Evolutionary conservation across 37 sponge, comb jelly and placozoan species (phyloP).

Genomic region (Diacarnus erythraeanus): DNA sequence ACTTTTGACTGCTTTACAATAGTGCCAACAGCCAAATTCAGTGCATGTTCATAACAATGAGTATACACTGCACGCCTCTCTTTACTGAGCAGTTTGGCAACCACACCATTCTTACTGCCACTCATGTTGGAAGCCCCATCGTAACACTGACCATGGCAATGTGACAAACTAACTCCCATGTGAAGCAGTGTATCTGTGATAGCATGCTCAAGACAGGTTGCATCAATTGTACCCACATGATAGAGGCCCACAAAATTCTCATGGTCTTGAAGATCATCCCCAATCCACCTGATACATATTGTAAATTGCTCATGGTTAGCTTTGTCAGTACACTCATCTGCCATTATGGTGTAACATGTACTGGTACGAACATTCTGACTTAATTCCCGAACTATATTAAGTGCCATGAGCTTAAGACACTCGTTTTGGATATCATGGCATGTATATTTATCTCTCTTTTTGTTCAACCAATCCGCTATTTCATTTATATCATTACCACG

Average conservation of each 20-base stretch:
- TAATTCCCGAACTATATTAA: constrained; percentile 57
- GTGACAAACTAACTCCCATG: constrained; percentile 15
- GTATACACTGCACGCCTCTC: constrained; percentile 63
- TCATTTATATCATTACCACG: constrained; percentile 51
- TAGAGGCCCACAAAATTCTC: constrained; percentile 80
- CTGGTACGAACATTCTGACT: constrained; percentile 29
- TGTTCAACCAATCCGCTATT: constrained; percentile 54
- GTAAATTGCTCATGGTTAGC: too few species aligned
- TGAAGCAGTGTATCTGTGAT: constrained; percentile 43
- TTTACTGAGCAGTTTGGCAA: constrained; percentile 23
- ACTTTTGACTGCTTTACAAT: constrained; percentile 45
- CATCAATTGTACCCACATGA: constrained; percentile 43
- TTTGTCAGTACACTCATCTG: too few species aligned
- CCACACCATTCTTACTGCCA: constrained; percentile 50
- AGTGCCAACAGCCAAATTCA: constrained; percentile 62
- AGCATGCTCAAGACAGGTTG: constrained; percentile 33
- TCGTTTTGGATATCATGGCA: too few species aligned
- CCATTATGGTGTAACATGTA: constrained; percentile 48
- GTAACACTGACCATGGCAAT: constrained; percentile 66
- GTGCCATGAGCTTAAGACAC: constrained; percentile 68
- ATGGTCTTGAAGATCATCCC: too few species aligned
- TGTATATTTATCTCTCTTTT: constrained; percentile 69
- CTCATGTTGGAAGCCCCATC: too few species aligned
- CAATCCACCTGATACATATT: too few species aligned
- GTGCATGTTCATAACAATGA: too few species aligned